Base-by-base conservation (phyloP, 1,140 invertebrate species). In the Aporrectodea caliginosa region DNA sequence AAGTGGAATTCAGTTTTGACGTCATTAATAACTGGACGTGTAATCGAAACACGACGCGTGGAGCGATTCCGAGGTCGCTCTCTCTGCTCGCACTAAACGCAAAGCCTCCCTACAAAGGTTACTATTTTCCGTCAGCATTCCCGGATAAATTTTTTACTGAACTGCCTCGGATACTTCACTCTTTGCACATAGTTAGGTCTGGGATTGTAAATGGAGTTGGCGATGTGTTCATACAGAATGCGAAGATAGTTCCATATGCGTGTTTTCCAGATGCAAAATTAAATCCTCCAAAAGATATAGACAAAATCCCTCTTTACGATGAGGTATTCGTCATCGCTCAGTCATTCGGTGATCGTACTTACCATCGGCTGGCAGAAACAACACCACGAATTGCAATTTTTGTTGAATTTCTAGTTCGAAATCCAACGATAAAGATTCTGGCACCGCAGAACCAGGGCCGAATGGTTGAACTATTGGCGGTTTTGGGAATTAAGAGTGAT, bases 291-390 rank as follows among this genome's bases (percentile, higher is more conserved):
- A 58, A 58, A 58, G 43, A 58, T 6, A 58, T 58, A 12, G 6
- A 58, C 43, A 58, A 58, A 12, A 12, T 58, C 22, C 6, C 43
- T 33, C 35, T 74, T 69, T 29, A 73, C 43, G 58, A 1, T 22
- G 78, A 79, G 73, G 73, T 75, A 16, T 75, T 79, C 16, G 69
- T 43, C 72, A 75, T 79, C 22, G 14, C 78, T 29, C 78, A 79
- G 78, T 75, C 29, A 22, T 75, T 35, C 70, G 78, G 72, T 1
- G 1, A 27, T 1, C 70, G 71, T 16, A 75, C 33, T 22, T 79
- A 35, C 32, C 78, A 79, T 30, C 31, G 31, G 22, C 14, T 68
- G 22, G 73, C 73, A 16, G 78, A 79, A 79, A 69, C 76, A n/a
- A 27, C 75, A 14, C 78, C 78, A 43, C 33, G 78, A 69, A 75